Percentiles rank a stretch among this genome's conserved stretches.
These are phyloP conservation scores for Syndactyla subalaris DNA, from an alignment of 2,797 vertebrate genomes.

Conservation along the genomic window DNA sequence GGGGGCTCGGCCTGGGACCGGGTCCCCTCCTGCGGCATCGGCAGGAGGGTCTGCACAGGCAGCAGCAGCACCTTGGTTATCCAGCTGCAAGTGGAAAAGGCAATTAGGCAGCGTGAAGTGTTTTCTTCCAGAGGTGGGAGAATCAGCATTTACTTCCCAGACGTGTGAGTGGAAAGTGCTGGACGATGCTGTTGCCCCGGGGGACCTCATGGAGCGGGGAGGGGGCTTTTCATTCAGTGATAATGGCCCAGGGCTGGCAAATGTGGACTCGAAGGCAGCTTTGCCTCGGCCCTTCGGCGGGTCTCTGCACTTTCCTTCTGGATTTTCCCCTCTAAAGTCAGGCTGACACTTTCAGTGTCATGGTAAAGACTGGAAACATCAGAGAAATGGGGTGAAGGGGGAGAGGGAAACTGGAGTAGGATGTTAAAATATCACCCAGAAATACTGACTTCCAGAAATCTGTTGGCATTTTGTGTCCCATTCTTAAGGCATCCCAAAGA, in stretches of 20 bases:
- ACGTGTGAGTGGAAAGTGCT: slow-evolving; percentile 1
- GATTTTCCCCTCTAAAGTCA: background rate
- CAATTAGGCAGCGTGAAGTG: slow-evolving; percentile 26
- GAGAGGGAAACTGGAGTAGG: background rate
- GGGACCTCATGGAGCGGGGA: background rate
- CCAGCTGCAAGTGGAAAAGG: background rate
- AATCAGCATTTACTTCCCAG: slow-evolving; percentile 12
- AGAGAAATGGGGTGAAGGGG: background rate
- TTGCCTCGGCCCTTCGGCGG: background rate
- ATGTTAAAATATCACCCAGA: background rate
- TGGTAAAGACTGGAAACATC: background rate
- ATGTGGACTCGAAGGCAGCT: background rate
- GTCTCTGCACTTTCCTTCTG: slow-evolving; percentile 2
- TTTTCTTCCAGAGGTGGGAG: background rate
- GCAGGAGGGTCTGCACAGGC: background rate
- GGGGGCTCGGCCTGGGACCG: background rate
- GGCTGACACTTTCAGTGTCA: background rate
- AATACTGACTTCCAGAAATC: background rate
- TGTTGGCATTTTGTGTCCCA: background rate
- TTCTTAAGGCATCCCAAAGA: background rate
- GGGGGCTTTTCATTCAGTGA: background rate
- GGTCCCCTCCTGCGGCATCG: background rate
- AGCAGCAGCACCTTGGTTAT: background rate
- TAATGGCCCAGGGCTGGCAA: background rate
- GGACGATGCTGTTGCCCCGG: background rate